Evolutionary conservation across 2,888 invertebrate genomes (phyloP).

Genomic region (Andricus quercusramuli): DNA sequence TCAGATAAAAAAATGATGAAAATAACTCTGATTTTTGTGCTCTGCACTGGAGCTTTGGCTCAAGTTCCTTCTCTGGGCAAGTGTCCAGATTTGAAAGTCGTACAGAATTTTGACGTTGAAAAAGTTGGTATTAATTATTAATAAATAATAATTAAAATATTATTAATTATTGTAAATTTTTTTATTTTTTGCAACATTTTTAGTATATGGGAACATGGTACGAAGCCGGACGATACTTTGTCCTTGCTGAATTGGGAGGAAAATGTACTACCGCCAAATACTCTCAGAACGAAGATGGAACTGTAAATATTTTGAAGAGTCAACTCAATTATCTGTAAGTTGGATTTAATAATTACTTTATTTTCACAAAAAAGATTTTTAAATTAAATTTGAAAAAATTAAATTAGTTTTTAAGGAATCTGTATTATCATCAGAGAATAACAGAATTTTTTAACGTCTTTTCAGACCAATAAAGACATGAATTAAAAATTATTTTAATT

Average conservation of each 20-base stretch:
- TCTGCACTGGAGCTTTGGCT: slow-evolving; percentile 66
- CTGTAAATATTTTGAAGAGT: slow-evolving; percentile 77
- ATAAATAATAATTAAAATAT: too few relatives aligned
- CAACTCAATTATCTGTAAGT: slow-evolving; percentile 79
- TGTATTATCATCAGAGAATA: too few relatives aligned
- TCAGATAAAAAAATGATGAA: slow-evolving; percentile 57
- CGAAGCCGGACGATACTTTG: slow-evolving; percentile 88
- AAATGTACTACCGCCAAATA: slow-evolving; percentile 88
- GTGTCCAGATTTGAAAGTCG: slow-evolving; percentile 84
- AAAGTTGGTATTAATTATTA: slow-evolving; percentile 79
- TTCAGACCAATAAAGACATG: too few relatives aligned
- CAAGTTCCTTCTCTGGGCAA: slow-evolving; percentile 84
- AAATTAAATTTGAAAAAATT: too few relatives aligned
- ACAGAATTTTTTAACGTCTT: too few relatives aligned
- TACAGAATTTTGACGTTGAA: slow-evolving; percentile 82
- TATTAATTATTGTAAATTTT: not conserved
- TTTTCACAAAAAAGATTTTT: too few relatives aligned
- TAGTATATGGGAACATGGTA: slow-evolving; percentile 90
- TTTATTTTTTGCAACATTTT: slow-evolving; percentile 58
- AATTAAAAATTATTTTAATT: too few relatives aligned
- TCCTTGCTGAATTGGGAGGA: slow-evolving; percentile 86
- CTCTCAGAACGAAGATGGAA: slow-evolving; percentile 77
- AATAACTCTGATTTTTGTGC: slow-evolving; percentile 58
- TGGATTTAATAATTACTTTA: not conserved
- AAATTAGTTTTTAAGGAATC: too few relatives aligned